These are phyloP conservation scores for Aphidoletes aphidimyza DNA, from an alignment of 2,888 invertebrate genomes.

Conservation along the genomic window DNA sequence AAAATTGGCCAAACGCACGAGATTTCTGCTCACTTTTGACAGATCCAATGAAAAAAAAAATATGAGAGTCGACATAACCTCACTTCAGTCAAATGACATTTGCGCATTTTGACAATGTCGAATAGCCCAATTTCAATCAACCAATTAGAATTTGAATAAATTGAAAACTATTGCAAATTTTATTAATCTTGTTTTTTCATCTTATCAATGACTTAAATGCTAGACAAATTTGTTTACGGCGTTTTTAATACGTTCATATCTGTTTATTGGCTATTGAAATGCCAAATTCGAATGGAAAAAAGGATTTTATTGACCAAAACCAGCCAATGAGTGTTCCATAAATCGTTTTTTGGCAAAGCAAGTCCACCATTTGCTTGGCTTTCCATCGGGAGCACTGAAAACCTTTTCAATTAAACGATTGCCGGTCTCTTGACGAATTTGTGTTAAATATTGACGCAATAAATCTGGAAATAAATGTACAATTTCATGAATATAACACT, in stretches of 20 bases:
- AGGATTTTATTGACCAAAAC: conserved; percentile 65
- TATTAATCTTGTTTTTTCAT: no score
- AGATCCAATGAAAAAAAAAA: neutral
- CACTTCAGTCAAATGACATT: no score
- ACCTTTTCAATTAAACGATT: conserved; percentile 89
- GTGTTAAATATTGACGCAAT: conserved; percentile 92
- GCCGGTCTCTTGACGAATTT: conserved; percentile 95
- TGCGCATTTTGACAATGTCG: no score
- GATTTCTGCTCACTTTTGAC: neutral
- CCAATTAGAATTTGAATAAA: neutral
- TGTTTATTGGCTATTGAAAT: no score
- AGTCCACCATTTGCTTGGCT: conserved; percentile 99
- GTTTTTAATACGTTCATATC: no score
- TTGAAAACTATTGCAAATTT: neutral
- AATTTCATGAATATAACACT: neutral
- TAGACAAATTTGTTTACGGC: no score
- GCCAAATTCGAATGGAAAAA: no score
- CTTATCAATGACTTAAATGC: no score
- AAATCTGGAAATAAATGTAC: conserved; percentile 78
- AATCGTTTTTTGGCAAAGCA: conserved; percentile 99
- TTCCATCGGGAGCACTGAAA: conserved; percentile 88
- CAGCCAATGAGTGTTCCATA: conserved; percentile 93
- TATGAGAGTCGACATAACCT: neutral
- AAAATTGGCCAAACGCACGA: neutral
- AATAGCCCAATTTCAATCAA: no score